Base-by-base conservation (phyloP, 2,113 vertebrate genomes). In the Tiliqua scincoides region DNA sequence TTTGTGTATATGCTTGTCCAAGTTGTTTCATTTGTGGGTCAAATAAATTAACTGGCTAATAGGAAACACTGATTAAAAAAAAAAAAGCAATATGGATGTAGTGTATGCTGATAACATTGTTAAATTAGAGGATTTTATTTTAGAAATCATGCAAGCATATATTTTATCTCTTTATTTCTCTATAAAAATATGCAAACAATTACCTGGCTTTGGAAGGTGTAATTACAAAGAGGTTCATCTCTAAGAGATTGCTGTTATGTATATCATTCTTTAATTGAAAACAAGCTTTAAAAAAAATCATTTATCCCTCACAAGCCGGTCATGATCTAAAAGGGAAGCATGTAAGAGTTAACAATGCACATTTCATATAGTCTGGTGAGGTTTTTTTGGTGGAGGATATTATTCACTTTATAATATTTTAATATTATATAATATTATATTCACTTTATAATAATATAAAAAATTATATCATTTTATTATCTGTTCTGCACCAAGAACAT, bases 161-260 rank as follows among this genome's bases (percentile, higher is more conserved):
- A 91, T 93, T 95, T 84, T 61, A 61, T 32, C 43, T 91, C 84
- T 93, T 95, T 95, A 95, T 95, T 96, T 94, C 89, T 91, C 78
- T 89, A 74, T 95, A 93, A 95, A 95, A 96, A 95, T 95, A 96
- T 96, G 96, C 94, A 96, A 97, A 95, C 94, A 96, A 97, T 97
- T 96, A 96, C 92, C 91, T 96, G 93, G 87, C 86, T 96, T 96
- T 94, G 80, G 94, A 97, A 65, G 92, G 84, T 79, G 81, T 95
- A 95, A 95, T 96, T 96, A 96, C 94, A 91, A 95, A 95, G 93
- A 91, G 90, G 93, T 94, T 96, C 94, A 94, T 96, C 95, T 94
- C 95, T 93, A 94, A 94, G 95, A 94, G 93, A 93, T 94, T 96
- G 93, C 95, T 96, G 94, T 87, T 95, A 94, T 96, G 96, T 96